phyloP scores from a whole-genome alignment of 2,888 invertebrate species.

The Anaspis maculata region DNA sequence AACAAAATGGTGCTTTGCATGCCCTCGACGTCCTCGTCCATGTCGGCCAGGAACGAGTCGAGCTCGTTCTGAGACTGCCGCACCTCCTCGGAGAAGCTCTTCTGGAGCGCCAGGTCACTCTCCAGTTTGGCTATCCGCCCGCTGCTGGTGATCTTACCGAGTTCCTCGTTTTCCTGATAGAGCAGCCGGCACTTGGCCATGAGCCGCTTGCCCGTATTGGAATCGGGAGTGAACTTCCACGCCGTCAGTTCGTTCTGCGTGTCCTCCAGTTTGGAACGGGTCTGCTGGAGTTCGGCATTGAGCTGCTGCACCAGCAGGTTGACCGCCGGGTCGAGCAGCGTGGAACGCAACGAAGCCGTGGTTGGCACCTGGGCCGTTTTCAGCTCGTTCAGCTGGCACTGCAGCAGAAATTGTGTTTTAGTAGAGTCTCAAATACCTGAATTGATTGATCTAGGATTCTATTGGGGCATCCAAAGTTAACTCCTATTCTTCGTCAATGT shows the following conservation, averaged over 20 bases:
- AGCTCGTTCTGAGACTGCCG: slow-evolving; percentile 94
- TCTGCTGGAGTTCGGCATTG: slow-evolving; percentile 80
- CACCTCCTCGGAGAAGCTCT: slow-evolving; percentile 92
- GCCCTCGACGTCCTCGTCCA: slow-evolving; percentile 96
- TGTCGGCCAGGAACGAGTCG: slow-evolving; percentile 89
- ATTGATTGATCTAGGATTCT: no score
- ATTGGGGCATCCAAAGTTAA: no score
- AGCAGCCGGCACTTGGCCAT: slow-evolving; percentile 95
- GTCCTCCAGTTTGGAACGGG: slow-evolving; percentile 87
- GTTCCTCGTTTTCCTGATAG: slow-evolving; percentile 95
- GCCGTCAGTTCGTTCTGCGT: slow-evolving; percentile 96
- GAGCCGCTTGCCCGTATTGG: slow-evolving; percentile 93
- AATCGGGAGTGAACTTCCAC: slow-evolving; percentile 99
- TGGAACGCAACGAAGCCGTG: slow-evolving; percentile 65
- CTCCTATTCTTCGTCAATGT: no score
- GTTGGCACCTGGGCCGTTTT: slow-evolving; percentile 82
- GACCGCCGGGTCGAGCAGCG: slow-evolving; percentile 89
- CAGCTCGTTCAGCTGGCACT: slow-evolving; percentile 91
- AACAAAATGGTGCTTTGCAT: slow-evolving; percentile 96
- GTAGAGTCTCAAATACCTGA: no score
- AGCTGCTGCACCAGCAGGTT: slow-evolving; percentile 88
- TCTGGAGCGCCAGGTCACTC: slow-evolving; percentile 89
- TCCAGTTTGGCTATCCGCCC: slow-evolving; percentile 92
- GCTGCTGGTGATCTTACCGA: slow-evolving; percentile 91
- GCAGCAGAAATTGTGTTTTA: slow-evolving; percentile 13